Base-by-base conservation (phyloP, 2,888 invertebrate genomes). In the Tricholauxania praeusta region DNA sequence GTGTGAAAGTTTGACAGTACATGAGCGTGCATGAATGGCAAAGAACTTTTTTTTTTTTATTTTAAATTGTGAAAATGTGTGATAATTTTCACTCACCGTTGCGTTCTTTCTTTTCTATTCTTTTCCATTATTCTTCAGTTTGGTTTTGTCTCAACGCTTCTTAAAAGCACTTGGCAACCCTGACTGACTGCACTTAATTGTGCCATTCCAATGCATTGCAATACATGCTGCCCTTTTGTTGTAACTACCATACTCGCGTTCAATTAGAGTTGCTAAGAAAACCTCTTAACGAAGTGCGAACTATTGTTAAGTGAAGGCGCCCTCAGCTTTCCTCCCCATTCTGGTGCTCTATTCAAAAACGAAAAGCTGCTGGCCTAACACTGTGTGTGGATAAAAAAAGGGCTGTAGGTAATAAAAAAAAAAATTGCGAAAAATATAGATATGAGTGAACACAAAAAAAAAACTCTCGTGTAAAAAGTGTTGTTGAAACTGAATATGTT, bases 1-100 rank as follows among this genome's bases (percentile, higher is more conserved):
- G 7, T 68, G 48, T 59, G n/a, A 19, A 22, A 55, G 51, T 64
- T 48, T 48, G 60, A 62, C 47, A 39, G 63, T 57, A 28, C 19
- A 48, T 52, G 60, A 64, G 17, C 52, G 14, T 32, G 69, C 63
- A 74, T 73, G 71, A 77, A 76, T 74, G 71, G 75, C 73, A 76
- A 72, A 72, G 70, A 39, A 39, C 7, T 32, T 32, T 32, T 39
- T 39, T 39, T 39, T 39, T 39, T 39, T 39, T 78, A 76, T 79
- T 77, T 76, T 75, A 78, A 79, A 80, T 79, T 79, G 79, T 78
- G 78, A 78, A 80, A 80, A 80, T 78, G 79, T 80, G 80, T 79
- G 78, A 80, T 80, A 76, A 80, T 80, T 80, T 74, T 77, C 76
- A 75, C 76, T 78, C 80, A 76, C 78, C 78, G 78, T 76, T 75